Evolutionary conservation across 2,888 invertebrate genomes (phyloP).

Genomic region (Zonitis immaculata): DNA sequence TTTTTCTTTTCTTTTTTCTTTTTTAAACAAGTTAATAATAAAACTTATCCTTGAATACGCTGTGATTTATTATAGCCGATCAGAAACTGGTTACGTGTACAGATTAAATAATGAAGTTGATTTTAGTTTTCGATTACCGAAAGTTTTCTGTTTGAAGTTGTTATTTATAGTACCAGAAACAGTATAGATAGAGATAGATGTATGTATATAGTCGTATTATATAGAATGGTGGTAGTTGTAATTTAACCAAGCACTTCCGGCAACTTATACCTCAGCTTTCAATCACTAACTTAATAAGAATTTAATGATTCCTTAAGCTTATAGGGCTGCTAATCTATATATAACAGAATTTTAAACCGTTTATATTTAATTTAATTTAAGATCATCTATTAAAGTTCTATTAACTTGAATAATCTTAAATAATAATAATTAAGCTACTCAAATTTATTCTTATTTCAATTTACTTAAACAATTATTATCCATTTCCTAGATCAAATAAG

Average conservation of each 20-base stretch:
- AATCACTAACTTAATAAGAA: slow-evolving; percentile 17
- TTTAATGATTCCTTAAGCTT: slow-evolving; percentile 13
- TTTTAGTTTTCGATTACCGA: slow-evolving; percentile 23
- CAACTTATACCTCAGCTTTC: slow-evolving; percentile 10
- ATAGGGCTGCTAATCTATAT: neutral
- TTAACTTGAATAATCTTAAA: neutral
- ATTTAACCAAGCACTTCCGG: slow-evolving; percentile 9
- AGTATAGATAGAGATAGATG: neutral
- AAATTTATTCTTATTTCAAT: too few relatives aligned
- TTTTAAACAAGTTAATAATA: neutral
- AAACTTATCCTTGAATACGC: neutral
- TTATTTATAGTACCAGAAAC: neutral
- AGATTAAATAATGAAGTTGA: slow-evolving; percentile 22
- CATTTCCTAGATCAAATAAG: too few relatives aligned
- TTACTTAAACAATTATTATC: too few relatives aligned
- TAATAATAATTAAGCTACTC: neutral
- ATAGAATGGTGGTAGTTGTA: neutral
- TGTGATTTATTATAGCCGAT: slow-evolving; percentile 16
- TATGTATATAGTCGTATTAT: neutral
- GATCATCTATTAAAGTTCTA: neutral
- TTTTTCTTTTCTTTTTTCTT: neutral
- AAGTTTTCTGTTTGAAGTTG: slow-evolving; percentile 19
- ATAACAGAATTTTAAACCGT: neutral
- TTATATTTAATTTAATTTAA: neutral
- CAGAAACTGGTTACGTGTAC: slow-evolving; percentile 17